These are phyloP conservation scores for Fragum fragum DNA, from an alignment of 2,888 invertebrate genomes.

Conservation along the genomic window DNA sequence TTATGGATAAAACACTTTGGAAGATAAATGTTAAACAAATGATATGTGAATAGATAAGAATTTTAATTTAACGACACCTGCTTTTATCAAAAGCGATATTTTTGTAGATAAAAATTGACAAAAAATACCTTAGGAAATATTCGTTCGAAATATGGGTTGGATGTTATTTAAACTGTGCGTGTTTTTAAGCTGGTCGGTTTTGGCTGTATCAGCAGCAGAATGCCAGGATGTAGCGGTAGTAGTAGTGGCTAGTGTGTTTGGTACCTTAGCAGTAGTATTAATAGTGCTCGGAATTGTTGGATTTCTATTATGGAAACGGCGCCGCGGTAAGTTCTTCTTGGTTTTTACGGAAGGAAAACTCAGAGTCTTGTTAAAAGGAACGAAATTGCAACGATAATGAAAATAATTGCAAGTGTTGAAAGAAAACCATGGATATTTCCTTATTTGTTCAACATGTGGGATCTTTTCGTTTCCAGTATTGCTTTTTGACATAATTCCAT, in stretches of 20 bases:
- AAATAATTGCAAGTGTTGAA: too few relatives aligned
- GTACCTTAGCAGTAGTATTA: conserved; percentile 74
- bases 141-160: background rate
- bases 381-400: too few relatives aligned
- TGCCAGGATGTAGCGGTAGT: conserved; percentile 73
- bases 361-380: too few relatives aligned
- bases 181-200: conserved; percentile 10
- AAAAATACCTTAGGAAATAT: background rate
- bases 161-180: background rate
- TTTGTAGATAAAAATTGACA: conserved; percentile 4
- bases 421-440: too few relatives aligned
- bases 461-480: too few relatives aligned
- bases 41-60: conserved; percentile 19
- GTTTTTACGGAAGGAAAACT: background rate
- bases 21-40: conserved; percentile 12
- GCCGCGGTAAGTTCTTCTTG: conserved; percentile 62
- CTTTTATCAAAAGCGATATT: conserved; percentile 1
- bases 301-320: conserved; percentile 69
- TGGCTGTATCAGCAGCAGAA: conserved; percentile 28
- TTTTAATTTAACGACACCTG: conserved; percentile 5
- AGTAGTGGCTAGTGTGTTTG: conserved; percentile 76
- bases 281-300: conserved; percentile 72
- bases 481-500: too few relatives aligned
- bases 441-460: too few relatives aligned
- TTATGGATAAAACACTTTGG: background rate